Evolutionary conservation across 92 coral and sea anemone species (phyloP).

Genomic region (Palythoa grandis): DNA sequence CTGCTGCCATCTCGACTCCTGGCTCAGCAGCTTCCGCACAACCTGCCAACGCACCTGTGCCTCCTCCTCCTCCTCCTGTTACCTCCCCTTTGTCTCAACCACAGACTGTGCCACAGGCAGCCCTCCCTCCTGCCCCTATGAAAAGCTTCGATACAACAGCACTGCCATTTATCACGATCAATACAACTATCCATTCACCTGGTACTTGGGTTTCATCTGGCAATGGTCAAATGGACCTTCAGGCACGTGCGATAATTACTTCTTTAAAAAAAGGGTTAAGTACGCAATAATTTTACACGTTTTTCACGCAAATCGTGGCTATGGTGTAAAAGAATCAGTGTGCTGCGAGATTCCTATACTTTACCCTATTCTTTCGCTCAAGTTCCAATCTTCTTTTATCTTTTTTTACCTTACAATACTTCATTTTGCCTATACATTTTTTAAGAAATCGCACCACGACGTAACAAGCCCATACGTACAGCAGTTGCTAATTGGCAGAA

Average conservation of each 20-base stretch:
- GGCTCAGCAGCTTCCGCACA: not conserved
- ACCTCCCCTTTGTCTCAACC: not conserved
- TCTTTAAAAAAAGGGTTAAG: not conserved
- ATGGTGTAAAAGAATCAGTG: no score
- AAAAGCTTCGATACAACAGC: not conserved
- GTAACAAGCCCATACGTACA: no score
- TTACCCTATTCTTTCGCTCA: not conserved
- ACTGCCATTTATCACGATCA: conserved; percentile 15
- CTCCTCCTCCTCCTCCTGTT: not conserved
- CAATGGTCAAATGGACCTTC: conserved; percentile 31
- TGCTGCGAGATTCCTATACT: no score
- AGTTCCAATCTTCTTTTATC: not conserved
- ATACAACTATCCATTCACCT: conserved; percentile 40
- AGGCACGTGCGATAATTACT: not conserved
- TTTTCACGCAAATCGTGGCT: no score
- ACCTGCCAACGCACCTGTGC: not conserved
- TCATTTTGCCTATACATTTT: not conserved
- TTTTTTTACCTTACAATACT: not conserved
- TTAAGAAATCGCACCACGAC: not conserved
- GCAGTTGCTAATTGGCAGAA: not conserved
- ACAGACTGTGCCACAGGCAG: not conserved
- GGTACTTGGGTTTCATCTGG: conserved; percentile 26
- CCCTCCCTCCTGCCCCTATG: conserved; percentile 28
- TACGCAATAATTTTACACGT: not conserved
- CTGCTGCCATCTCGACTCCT: conserved; percentile 25